phyloP scores from a whole-genome alignment of 1,140 invertebrate species.

The Polypedilum vanderplanki region DNA sequence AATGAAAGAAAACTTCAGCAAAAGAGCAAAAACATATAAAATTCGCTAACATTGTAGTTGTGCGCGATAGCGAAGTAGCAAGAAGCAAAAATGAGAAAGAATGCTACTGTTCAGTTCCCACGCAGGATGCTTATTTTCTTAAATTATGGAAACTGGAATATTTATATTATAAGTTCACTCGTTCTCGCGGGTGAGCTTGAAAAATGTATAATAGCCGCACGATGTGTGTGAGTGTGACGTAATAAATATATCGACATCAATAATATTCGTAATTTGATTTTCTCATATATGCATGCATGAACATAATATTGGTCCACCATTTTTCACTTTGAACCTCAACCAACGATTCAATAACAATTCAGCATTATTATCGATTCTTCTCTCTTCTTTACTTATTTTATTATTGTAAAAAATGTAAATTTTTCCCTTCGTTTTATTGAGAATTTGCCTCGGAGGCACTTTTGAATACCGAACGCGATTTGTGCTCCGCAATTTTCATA shows the following conservation, averaged over 20 bases:
- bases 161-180: too few species aligned
- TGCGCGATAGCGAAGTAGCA: constrained; percentile 3
- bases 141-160: neutral
- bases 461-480: neutral
- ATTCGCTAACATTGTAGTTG: neutral
- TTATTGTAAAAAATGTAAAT: neutral
- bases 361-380: constrained; percentile 1
- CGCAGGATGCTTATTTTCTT: neutral
- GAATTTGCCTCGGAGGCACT: constrained; percentile 8
- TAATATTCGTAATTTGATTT: neutral
- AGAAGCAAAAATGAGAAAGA: neutral
- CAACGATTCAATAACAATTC: neutral
- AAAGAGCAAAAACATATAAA: neutral
- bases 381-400: neutral
- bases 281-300: constrained; percentile 1
- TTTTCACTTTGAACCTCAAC: constrained; percentile 10
- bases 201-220: too few species aligned
- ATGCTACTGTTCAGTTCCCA: neutral
- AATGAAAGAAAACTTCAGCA: neutral
- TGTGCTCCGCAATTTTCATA: constrained; percentile 17
- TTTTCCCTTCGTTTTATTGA: neutral
- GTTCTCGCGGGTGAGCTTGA: too few species aligned
- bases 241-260: neutral
- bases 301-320: neutral
- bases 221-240: neutral